Evolutionary conservation across 2,888 invertebrate genomes (phyloP).

Genomic region (Drosophila fulvimacula): DNA sequence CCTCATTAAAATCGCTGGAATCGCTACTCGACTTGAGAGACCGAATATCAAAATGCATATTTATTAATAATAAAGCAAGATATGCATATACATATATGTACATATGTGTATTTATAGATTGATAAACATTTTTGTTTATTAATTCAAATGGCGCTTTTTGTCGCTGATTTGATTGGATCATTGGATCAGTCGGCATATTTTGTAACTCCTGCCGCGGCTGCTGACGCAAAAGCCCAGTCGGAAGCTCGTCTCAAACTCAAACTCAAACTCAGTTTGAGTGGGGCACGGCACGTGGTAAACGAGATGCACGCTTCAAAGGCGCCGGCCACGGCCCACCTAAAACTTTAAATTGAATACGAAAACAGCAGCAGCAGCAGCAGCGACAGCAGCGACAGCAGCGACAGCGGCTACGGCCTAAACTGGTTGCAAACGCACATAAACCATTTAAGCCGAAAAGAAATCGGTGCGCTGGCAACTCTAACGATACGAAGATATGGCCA

Average conservation of each 20-base stretch:
- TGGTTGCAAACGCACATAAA: conserved; percentile 80
- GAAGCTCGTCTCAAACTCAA: conserved; percentile 21
- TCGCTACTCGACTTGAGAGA: conserved; percentile 74
- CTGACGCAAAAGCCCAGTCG: conserved; percentile 42
- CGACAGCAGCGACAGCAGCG: conserved; percentile 25
- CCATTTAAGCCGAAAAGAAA: conserved; percentile 80
- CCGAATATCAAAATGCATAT: conserved; percentile 58
- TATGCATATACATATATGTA: conserved; percentile 1
- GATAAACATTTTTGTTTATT: conserved; percentile 75
- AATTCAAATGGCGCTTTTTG: conserved; percentile 76
- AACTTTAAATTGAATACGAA: conserved; percentile 64
- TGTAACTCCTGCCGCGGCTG: conserved; percentile 38
- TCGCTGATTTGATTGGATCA: conserved; percentile 72
- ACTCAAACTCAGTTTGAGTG: conserved; percentile 23
- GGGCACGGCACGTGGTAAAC: conserved; percentile 76
- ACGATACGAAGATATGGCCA: conserved; percentile 54
- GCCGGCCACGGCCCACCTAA: conserved; percentile 77
- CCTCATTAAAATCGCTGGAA: conserved; percentile 78
- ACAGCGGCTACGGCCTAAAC: conserved; percentile 60
- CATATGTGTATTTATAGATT: conserved; percentile 29
- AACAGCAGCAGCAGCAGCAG: conserved; percentile 33
- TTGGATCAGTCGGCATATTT: conserved; percentile 55
- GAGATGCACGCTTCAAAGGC: conserved; percentile 78
- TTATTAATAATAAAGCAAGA: conserved; percentile 45
- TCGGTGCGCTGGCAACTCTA: conserved; percentile 71